A percentile compares a stretch with the other conserved stretches of the same genome.
Evolutionary conservation across 2,113 vertebrate genomes (phyloP).

Genomic region (Redunca redunca): DNA sequence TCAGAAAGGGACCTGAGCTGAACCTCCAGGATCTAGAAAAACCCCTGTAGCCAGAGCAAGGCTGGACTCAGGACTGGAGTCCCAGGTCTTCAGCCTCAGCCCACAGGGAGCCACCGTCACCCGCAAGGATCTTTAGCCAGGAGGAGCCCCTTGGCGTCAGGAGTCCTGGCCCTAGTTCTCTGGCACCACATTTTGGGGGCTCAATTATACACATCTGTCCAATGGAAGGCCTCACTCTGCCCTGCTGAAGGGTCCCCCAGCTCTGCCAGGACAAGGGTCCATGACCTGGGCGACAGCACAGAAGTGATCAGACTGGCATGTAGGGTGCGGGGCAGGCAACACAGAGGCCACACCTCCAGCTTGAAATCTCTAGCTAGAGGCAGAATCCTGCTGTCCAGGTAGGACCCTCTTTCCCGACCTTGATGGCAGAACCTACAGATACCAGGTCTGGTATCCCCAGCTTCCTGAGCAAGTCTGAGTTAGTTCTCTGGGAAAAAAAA

Average conservation of each 20-base stretch:
- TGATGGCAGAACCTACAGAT: not conserved
- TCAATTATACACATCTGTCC: not conserved
- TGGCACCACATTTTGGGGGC: not conserved
- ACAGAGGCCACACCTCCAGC: not conserved
- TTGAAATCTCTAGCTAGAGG: not conserved
- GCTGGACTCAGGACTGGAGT: not conserved
- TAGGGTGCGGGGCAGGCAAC: not conserved
- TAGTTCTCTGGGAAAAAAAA: not conserved
- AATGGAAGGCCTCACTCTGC: not conserved
- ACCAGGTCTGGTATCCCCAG: not conserved
- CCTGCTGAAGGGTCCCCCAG: not conserved
- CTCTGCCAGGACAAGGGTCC: not conserved
- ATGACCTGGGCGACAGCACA: not conserved
- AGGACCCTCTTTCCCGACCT: not conserved
- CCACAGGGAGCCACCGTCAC: not conserved
- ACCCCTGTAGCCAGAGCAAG: not conserved
- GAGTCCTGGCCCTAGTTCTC: not conserved
- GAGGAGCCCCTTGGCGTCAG: not conserved
- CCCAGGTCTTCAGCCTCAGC: not conserved
- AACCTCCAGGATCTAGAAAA: not conserved
- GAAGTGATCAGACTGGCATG: not conserved
- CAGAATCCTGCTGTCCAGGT: not conserved
- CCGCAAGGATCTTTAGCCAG: not conserved
- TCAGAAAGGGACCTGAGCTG: not conserved
- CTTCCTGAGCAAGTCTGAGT: not conserved